These are phyloP conservation scores for Diabrotica virgifera DNA, from an alignment of 1,140 invertebrate genomes.

Conservation along the genomic window DNA sequence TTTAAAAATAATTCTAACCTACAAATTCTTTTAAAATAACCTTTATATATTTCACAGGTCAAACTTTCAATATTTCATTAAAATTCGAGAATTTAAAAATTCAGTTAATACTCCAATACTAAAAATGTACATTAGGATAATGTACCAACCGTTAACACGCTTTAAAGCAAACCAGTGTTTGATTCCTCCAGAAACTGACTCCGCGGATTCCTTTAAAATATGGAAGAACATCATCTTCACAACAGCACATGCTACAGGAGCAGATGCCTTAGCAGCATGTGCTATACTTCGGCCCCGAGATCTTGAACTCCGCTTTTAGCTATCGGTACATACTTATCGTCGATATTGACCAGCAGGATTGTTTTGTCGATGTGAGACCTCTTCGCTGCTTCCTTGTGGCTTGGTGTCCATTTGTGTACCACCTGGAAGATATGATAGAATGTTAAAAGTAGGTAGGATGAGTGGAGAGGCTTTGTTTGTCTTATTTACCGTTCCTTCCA, in stretches of 20 bases:
- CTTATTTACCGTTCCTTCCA: slow-evolving; percentile 75
- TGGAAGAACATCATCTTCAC: too few species aligned
- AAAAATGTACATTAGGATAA: too few species aligned
- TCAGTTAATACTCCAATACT: too few species aligned
- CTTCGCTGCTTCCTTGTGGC: slow-evolving; percentile 78
- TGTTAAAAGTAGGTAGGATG: background rate
- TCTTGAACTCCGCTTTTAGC: slow-evolving; percentile 79
- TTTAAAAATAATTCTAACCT: too few species aligned
- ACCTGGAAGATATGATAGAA: slow-evolving; percentile 52
- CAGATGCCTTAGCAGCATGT: background rate
- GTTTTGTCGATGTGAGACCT: slow-evolving; percentile 88
- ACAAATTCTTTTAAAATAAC: too few species aligned
- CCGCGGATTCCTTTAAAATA: too few species aligned
- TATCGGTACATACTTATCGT: slow-evolving; percentile 90
- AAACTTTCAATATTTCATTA: too few species aligned
- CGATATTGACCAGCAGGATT: slow-evolving; percentile 88
- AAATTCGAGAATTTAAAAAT: too few species aligned
- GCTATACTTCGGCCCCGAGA: slow-evolving; percentile 42
- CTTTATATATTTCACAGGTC: too few species aligned
- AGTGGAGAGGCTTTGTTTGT: background rate
- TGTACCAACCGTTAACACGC: too few species aligned
- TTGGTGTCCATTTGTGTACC: slow-evolving; percentile 88
- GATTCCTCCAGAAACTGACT: too few species aligned
- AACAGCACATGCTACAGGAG: background rate
- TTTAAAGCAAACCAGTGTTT: too few species aligned